Conservation (phyloP, 2,888 invertebrate genomes). For the Apamea sordens region DNA sequence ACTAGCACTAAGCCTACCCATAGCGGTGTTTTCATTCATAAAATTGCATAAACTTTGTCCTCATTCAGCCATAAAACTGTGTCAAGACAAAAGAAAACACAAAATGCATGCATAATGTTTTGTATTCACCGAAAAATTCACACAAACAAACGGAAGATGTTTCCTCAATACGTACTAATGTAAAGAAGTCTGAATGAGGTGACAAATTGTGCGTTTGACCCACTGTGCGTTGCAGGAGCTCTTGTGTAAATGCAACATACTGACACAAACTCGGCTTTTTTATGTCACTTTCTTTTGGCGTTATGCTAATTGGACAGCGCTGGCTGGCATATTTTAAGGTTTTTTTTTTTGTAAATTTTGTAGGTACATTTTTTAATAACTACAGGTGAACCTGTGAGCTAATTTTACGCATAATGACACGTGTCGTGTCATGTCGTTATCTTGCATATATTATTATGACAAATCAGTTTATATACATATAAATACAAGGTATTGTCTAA, state of each 20-base stretch:
- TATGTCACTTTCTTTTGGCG: constrained; percentile 35
- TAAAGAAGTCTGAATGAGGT: constrained; percentile 50
- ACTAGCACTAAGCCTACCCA: no score
- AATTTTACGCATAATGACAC: background rate
- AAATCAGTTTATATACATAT: constrained; percentile 1
- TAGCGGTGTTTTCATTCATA: background rate
- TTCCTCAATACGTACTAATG: constrained; percentile 16
- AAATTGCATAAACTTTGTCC: background rate
- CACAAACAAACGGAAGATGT: constrained; percentile 11
- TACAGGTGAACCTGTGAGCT: background rate
- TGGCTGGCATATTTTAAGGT: background rate
- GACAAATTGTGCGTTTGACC: constrained; percentile 45
- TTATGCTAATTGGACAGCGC: constrained; percentile 2
- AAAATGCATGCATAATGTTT: constrained; percentile 16
- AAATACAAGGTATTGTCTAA: background rate
- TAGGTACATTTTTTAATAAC: no score
- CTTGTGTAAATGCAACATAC: constrained; percentile 53
- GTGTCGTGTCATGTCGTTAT: background rate
- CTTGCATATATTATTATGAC: background rate
- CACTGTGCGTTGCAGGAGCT: constrained; percentile 36
- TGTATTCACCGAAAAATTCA: constrained; percentile 32
- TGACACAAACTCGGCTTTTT: constrained; percentile 28
- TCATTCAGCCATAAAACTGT: background rate
- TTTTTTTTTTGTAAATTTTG: background rate
- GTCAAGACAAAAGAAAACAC: constrained; percentile 18